Evolutionary conservation across 2,113 vertebrate species (phyloP).

Genomic region (Gasterosteus nipponicus): DNA sequence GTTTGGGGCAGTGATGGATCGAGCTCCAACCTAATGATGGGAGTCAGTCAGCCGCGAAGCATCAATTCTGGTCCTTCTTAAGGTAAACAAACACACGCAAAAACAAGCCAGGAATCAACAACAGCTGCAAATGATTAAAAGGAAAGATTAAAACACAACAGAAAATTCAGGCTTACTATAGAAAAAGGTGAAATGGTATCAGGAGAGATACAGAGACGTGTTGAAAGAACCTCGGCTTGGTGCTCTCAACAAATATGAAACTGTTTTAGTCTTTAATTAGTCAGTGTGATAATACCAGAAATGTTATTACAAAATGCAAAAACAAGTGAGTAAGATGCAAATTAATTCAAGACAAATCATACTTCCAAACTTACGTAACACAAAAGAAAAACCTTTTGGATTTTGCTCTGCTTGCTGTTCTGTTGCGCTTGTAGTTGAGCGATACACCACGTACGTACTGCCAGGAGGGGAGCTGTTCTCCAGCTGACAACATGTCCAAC

Average conservation of each 20-base stretch:
- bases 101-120: constrained; percentile 40
- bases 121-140: constrained; percentile 1
- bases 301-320: neutral
- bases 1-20: constrained; percentile 63
- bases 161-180: neutral
- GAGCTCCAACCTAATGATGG: constrained; percentile 57
- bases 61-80: constrained; percentile 36
- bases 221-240: neutral
- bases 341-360: neutral
- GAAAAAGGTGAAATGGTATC: neutral
- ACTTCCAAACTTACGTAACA: neutral
- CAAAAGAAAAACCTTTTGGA: neutral
- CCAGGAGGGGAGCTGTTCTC: constrained; percentile 8
- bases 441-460: neutral
- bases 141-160: neutral
- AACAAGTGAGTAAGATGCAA: neutral
- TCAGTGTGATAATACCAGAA: neutral
- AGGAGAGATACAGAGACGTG: neutral
- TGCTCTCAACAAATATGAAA: neutral
- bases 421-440: neutral
- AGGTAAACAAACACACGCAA: constrained; percentile 47
- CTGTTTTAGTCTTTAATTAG: constrained; percentile 5
- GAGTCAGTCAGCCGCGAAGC: constrained; percentile 61
- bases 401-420: neutral
- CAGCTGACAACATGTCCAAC: neutral